phyloP scores from a whole-genome alignment of 2,888 invertebrate species.

The Steinernema scapterisci region DNA sequence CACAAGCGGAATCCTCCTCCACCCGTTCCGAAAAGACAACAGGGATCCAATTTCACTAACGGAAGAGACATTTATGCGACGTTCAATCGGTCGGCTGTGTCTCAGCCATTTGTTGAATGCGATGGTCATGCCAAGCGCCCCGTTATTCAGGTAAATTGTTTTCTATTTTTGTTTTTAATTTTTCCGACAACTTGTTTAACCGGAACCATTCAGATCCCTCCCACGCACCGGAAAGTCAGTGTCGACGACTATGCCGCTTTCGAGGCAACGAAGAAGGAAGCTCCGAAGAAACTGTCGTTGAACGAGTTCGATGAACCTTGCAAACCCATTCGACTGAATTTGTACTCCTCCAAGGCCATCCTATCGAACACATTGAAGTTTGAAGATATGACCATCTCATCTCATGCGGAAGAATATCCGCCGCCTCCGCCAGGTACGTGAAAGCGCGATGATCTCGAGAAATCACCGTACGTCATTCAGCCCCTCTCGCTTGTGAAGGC shows the following conservation, averaged over 20 bases:
- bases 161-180: background rate
- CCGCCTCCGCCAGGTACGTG: constrained; percentile 9
- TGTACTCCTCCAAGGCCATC: constrained; percentile 7
- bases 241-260: background rate
- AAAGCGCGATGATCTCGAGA: background rate
- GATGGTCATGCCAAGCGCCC: constrained; percentile 6
- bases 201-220: constrained; percentile 1
- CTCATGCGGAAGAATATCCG: constrained; percentile 11
- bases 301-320: constrained; percentile 19
- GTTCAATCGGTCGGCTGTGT: background rate
- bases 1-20: constrained; percentile 10
- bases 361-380: constrained; percentile 7
- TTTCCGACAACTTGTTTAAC: too few species aligned
- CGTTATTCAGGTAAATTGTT: background rate
- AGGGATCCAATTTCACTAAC: background rate
- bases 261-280: background rate
- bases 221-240: constrained; percentile 1
- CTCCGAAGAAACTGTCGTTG: background rate
- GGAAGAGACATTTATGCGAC: constrained; percentile 16
- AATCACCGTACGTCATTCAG: background rate
- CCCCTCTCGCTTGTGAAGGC: constrained; percentile 8
- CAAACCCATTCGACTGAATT: constrained; percentile 4
- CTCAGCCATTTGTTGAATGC: background rate
- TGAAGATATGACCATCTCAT: constrained; percentile 13
- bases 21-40: constrained; percentile 14